phyloP scores from a whole-genome alignment of 2,888 invertebrate species.

The Xestobium rufovillosum region DNA sequence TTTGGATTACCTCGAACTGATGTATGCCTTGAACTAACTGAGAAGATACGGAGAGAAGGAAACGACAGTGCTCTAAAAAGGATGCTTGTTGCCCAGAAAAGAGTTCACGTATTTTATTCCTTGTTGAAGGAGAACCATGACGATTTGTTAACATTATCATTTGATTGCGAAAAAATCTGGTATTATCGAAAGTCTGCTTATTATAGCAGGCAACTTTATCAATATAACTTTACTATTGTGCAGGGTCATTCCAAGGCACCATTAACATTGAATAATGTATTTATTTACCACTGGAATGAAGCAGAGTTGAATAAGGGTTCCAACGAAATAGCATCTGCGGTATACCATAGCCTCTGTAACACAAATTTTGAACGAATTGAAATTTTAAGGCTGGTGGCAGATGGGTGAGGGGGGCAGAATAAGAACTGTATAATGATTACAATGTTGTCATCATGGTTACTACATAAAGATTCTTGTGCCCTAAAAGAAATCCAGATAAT shows the following conservation, averaged over 20 bases:
- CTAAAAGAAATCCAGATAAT: background rate
- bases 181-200: constrained; percentile 22
- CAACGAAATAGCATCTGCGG: constrained; percentile 1
- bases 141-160: constrained; percentile 25
- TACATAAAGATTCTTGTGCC: background rate
- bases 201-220: background rate
- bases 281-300: constrained; percentile 2
- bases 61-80: constrained; percentile 20
- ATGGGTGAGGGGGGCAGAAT: background rate
- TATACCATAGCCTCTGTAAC: background rate
- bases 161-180: constrained; percentile 29
- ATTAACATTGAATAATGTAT: background rate
- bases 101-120: constrained; percentile 27
- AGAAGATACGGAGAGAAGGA: constrained; percentile 24
- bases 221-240: background rate
- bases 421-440: background rate
- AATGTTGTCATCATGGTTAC: background rate
- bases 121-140: constrained; percentile 23
- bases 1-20: constrained; percentile 18
- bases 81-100: constrained; percentile 23
- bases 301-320: background rate
- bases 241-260: background rate
- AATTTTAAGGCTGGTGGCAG: background rate
- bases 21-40: constrained; percentile 25
- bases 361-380: background rate